These are phyloP conservation scores for Hylyphantes graminicola DNA, from an alignment of 1,140 invertebrate genomes.

Conservation along the genomic window DNA sequence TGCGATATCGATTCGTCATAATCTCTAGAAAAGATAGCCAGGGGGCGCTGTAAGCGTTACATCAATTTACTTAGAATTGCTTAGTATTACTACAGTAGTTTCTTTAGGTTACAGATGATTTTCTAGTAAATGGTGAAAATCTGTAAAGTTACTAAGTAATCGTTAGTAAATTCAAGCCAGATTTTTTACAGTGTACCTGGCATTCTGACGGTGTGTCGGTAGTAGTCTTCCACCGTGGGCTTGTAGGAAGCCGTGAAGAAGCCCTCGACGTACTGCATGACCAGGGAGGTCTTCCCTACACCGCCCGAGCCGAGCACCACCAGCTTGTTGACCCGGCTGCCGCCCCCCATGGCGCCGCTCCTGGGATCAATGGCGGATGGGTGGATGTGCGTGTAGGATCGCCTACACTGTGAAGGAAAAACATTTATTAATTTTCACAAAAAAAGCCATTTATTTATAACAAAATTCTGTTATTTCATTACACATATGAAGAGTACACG, in stretches of 20 bases:
- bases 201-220: constrained; percentile 65
- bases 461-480: too few relatives aligned
- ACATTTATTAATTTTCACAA: neutral
- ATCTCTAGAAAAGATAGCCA: too few relatives aligned
- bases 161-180: too few relatives aligned
- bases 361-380: neutral
- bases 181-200: too few relatives aligned
- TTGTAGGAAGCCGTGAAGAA: constrained; percentile 65
- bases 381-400: neutral
- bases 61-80: too few relatives aligned
- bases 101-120: too few relatives aligned
- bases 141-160: too few relatives aligned
- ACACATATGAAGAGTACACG: too few relatives aligned
- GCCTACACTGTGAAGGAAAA: neutral
- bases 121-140: too few relatives aligned
- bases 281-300: constrained; percentile 66
- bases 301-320: constrained; percentile 66
- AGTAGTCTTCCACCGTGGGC: constrained; percentile 67
- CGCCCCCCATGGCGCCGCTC: neutral
- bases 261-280: constrained; percentile 65
- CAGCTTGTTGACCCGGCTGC: constrained; percentile 64
- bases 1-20: too few relatives aligned
- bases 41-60: too few relatives aligned
- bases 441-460: neutral
- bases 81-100: too few relatives aligned